Evolutionary conservation across 1,140 invertebrate species (phyloP).

Genomic region (Papilio xuthus): DNA sequence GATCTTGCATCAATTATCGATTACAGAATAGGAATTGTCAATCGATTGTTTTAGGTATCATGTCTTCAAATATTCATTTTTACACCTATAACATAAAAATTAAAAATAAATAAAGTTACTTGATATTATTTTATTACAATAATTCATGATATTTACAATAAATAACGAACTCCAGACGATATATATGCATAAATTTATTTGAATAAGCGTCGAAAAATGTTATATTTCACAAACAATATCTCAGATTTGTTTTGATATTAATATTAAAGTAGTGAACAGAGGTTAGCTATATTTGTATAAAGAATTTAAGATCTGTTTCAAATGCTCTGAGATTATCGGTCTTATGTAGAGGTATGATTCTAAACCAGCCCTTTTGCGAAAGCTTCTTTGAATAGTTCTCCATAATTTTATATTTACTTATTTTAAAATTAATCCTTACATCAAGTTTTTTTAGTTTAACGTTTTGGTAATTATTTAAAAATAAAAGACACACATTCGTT

Average conservation of each 20-base stretch:
- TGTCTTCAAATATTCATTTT: neutral
- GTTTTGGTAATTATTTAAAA: too few relatives aligned
- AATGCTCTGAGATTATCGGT: neutral
- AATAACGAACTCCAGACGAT: too few relatives aligned
- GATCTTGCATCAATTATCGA: constrained; percentile 10
- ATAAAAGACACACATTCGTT: too few relatives aligned
- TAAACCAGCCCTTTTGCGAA: neutral
- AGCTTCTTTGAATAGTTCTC: neutral
- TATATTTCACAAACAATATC: constrained; percentile 43
- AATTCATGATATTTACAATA: too few relatives aligned
- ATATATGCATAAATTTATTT: too few relatives aligned
- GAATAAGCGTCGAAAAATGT: constrained; percentile 30
- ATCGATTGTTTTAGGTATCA: neutral
- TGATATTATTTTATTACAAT: too few relatives aligned
- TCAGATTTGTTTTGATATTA: constrained; percentile 50
- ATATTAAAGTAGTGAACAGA: constrained; percentile 52
- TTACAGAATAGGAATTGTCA: neutral
- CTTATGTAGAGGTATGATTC: neutral
- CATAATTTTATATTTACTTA: neutral
- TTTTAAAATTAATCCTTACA: neutral
- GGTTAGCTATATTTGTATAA: constrained; percentile 43
- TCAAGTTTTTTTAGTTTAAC: neutral
- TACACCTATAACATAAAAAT: neutral
- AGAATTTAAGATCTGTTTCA: constrained; percentile 30
- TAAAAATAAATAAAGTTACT: too few relatives aligned